These are phyloP conservation scores for Tachysurus fulvidraco DNA, from an alignment of 2,113 vertebrate species.

Conservation along the genomic window DNA sequence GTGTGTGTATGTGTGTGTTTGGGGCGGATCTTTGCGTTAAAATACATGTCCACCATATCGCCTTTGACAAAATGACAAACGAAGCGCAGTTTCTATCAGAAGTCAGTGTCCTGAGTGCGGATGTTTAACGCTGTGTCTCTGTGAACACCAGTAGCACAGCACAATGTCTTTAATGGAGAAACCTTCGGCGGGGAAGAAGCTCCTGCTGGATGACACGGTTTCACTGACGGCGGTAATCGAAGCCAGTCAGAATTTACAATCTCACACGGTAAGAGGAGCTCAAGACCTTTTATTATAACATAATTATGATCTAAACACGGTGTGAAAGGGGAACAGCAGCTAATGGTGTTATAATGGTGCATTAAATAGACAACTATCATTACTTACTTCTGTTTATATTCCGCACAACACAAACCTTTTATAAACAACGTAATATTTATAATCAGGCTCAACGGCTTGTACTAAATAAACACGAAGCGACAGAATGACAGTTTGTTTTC, in stretches of 20 bases:
- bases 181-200: conserved; percentile 76
- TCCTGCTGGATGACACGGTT: conserved; percentile 87
- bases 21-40: conserved; percentile 39
- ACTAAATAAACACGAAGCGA: neutral
- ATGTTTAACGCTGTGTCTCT: neutral
- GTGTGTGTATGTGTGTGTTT: neutral
- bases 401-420: neutral
- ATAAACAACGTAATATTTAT: neutral
- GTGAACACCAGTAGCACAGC: conserved; percentile 58
- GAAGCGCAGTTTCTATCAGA: neutral
- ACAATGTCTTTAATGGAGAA: conserved; percentile 89
- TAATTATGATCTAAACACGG: neutral
- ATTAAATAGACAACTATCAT: neutral
- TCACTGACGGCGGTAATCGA: conserved; percentile 87
- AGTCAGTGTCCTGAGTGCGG: neutral
- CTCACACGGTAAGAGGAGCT: conserved; percentile 83
- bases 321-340: neutral
- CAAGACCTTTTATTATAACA: neutral
- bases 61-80: conserved; percentile 18
- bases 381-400: neutral
- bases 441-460: neutral
- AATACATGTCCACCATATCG: conserved; percentile 11
- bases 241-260: conserved; percentile 89
- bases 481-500: neutral
- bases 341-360: too few relatives aligned